Evolutionary conservation across 2,888 invertebrate species (phyloP).

Genomic region (Coleophora deauratella): DNA sequence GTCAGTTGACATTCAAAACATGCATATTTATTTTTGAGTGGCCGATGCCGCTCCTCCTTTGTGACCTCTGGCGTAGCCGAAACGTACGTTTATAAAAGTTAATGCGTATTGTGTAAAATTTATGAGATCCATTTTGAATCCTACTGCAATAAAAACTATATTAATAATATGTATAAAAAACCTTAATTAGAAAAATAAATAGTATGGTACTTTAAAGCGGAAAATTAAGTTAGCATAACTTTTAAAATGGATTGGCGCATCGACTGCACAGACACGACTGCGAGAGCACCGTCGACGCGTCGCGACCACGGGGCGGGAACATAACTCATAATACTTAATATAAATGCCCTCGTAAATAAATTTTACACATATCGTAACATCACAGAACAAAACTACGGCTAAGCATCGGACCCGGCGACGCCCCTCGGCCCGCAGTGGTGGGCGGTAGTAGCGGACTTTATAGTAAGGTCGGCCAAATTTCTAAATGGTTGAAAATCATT

Average conservation of each 20-base stretch:
- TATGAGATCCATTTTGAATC: background rate
- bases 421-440: slow-evolving; percentile 8
- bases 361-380: slow-evolving; percentile 52
- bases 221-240: slow-evolving; percentile 51
- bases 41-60: too few species aligned
- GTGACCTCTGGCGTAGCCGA: too few species aligned
- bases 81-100: too few species aligned
- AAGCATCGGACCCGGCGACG: slow-evolving; percentile 27
- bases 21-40: too few species aligned
- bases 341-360: slow-evolving; percentile 40
- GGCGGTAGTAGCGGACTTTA: too few species aligned
- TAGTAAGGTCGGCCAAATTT: too few species aligned
- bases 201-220: slow-evolving; percentile 63
- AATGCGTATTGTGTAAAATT: too few species aligned
- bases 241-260: slow-evolving; percentile 18
- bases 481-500: too few species aligned
- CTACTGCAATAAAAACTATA: background rate
- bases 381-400: slow-evolving; percentile 61
- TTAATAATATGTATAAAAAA: slow-evolving; percentile 34
- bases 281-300: slow-evolving; percentile 1
- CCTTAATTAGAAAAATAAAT: slow-evolving; percentile 56
- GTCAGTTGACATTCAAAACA: too few species aligned
- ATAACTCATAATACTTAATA: slow-evolving; percentile 31
- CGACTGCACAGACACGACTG: slow-evolving; percentile 17
- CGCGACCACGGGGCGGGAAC: slow-evolving; percentile 11